Base-by-base conservation (phyloP, 2,797 vertebrate genomes). In the Centropyge bicolor region DNA sequence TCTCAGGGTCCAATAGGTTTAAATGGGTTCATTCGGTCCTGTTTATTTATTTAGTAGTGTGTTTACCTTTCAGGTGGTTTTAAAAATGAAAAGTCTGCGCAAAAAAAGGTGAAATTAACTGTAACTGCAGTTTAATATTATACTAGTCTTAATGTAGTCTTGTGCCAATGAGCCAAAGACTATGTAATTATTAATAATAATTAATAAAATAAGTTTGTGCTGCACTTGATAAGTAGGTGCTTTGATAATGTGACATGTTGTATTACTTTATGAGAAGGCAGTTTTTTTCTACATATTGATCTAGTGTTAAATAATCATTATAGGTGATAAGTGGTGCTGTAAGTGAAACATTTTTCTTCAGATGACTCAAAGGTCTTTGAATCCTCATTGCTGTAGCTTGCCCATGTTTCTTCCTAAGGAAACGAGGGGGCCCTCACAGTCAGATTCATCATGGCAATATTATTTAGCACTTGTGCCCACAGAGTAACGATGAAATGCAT, bases 291-390 rank as follows among this genome's bases (percentile, higher is more conserved):
- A 78, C 76, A 80, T 91, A 93, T 91, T 93, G 92, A 94, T 93
- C 85, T 64, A 70, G 52, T 91, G 89, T 93, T 91, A 93, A 89
- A 88, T 81, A 84, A 91, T 90, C 83, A 88, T 92, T 89, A 91
- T 60, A 38, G 82, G 70, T 89, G 90, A 93, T 91, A 90, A 91
- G 88, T 90, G 74, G 73, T 76, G 68, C 86, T 85, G 61, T 87
- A 90, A 89, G 82, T 86, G 82, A 85, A 88, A 86, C 73, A 79
- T 80, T 84, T 80, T 63, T 82, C 54, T 59, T 59, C 64, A 69
- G 70, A 77, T 83, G 84, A 85, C 85, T 89, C 70, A 80, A 81
- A 60, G 57, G 38, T 52, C 74, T 78, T 76, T 43, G 62, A 76
- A 78, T 85, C 74, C 49, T 71, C 57, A 63, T 54, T 52, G 31